phyloP scores from a whole-genome alignment of 2,888 invertebrate species.

The Dryomyza anilis region DNA sequence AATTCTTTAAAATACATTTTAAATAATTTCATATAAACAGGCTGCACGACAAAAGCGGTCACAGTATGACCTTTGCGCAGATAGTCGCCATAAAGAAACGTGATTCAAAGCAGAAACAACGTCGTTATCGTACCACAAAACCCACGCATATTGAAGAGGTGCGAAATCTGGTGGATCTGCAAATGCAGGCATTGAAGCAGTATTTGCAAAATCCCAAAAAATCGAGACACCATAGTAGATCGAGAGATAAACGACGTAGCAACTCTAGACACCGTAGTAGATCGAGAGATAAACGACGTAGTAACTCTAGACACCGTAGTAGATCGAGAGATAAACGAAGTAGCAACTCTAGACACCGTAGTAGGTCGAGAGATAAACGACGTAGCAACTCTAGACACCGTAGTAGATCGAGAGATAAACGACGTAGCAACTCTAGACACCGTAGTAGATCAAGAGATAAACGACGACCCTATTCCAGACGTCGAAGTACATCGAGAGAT shows the following conservation, averaged over 20 bases:
- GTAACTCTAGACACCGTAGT: too few relatives aligned
- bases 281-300: too few relatives aligned
- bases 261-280: too few relatives aligned
- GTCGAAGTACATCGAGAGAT: not conserved
- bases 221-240: not conserved
- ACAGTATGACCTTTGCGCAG: slow-evolving; percentile 46
- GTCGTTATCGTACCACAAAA: slow-evolving; percentile 52
- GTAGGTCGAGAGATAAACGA: too few relatives aligned
- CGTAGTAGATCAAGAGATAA: not conserved
- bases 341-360: too few relatives aligned
- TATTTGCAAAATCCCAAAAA: slow-evolving; percentile 37
- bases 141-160: slow-evolving; percentile 56
- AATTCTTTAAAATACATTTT: too few relatives aligned
- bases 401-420: too few relatives aligned
- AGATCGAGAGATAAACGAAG: too few relatives aligned
- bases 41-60: slow-evolving; percentile 32
- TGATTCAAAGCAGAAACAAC: slow-evolving; percentile 46
- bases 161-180: slow-evolving; percentile 51
- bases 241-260: too few relatives aligned
- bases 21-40: not conserved
- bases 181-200: slow-evolving; percentile 55
- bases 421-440: too few relatives aligned
- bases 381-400: too few relatives aligned
- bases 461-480: not conserved
- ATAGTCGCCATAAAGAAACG: slow-evolving; percentile 50